Evolutionary conservation across 2,888 invertebrate genomes (phyloP).

Genomic region (Anorthoa munda): DNA sequence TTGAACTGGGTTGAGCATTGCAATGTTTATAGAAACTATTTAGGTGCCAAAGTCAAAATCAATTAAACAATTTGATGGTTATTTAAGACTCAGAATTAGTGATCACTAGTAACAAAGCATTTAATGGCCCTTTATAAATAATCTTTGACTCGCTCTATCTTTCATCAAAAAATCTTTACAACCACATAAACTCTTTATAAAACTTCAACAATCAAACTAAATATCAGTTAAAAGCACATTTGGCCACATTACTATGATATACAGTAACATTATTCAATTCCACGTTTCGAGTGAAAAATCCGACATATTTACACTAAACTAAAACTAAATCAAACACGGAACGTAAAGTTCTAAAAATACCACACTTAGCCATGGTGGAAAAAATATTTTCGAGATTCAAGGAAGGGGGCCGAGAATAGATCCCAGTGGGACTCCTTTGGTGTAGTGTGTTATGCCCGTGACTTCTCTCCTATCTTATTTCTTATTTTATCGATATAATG

Average conservation of each 20-base stretch:
- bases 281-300: slow-evolving; percentile 61
- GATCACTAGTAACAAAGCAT: slow-evolving; percentile 8
- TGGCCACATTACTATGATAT: slow-evolving; percentile 52
- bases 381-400: slow-evolving; percentile 79
- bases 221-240: slow-evolving; percentile 55
- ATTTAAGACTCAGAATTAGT: not conserved
- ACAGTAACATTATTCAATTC: slow-evolving; percentile 65
- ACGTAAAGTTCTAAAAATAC: slow-evolving; percentile 88
- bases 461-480: slow-evolving; percentile 78
- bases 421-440: slow-evolving; percentile 88
- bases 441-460: slow-evolving; percentile 76
- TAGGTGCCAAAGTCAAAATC: not conserved
- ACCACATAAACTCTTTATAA: slow-evolving; percentile 33
- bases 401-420: slow-evolving; percentile 88
- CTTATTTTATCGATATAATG: slow-evolving; percentile 70
- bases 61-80: not conserved
- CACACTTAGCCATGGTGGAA: slow-evolving; percentile 82
- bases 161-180: slow-evolving; percentile 26
- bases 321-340: slow-evolving; percentile 80
- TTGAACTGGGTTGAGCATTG: not conserved
- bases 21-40: not conserved
- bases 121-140: not conserved
- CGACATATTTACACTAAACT: slow-evolving; percentile 76
- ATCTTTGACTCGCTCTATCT: not conserved
- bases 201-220: slow-evolving; percentile 33